phyloP scores from a whole-genome alignment of 2,113 vertebrate genomes.

The Donacobius atricapilla region DNA sequence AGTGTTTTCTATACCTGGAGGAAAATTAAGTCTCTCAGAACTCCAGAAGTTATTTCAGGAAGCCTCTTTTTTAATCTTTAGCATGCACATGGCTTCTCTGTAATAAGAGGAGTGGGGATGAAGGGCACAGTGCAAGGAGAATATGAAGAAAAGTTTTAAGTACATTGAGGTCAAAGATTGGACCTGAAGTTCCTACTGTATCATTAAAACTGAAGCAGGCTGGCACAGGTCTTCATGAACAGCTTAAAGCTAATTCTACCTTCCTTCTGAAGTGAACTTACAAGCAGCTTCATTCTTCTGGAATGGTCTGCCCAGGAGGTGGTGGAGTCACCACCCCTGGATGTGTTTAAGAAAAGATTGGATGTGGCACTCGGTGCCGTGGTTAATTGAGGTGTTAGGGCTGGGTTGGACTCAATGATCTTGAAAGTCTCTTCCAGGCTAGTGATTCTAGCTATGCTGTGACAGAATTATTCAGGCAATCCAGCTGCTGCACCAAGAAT shows the following conservation, averaged over 20 bases:
- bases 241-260: not conserved
- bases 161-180: not conserved
- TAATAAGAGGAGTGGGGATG: not conserved
- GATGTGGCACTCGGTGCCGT: not conserved
- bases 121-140: not conserved
- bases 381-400: not conserved
- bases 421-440: not conserved
- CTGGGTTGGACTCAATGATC: not conserved
- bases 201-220: not conserved
- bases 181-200: not conserved
- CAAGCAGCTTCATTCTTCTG: not conserved
- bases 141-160: not conserved
- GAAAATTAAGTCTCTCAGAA: not conserved
- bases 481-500: not conserved
- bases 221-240: not conserved
- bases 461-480: not conserved
- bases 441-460: not conserved
- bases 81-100: not conserved
- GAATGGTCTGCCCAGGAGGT: not conserved
- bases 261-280: not conserved
- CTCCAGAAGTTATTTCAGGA: not conserved
- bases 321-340: not conserved
- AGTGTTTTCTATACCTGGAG: not conserved
- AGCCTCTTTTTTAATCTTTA: not conserved
- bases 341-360: not conserved